phyloP scores from a whole-genome alignment of 2,797 vertebrate genomes.

The Hoplostethus atlanticus region DNA sequence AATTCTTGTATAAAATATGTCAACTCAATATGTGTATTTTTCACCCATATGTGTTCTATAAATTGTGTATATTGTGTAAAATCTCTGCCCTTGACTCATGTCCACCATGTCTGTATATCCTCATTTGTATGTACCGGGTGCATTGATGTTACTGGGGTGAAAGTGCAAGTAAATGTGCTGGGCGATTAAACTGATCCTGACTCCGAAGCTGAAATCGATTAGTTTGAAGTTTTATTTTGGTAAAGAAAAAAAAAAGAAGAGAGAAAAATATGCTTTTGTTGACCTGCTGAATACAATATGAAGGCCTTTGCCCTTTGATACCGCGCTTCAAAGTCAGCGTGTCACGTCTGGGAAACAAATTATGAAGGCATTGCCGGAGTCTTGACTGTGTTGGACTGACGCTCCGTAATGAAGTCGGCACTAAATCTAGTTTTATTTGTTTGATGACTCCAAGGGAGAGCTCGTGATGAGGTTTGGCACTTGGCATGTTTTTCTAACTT shows the following conservation, averaged over 20 bases:
- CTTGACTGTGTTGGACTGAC: constrained; percentile 40
- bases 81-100: too few species aligned
- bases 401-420: constrained; percentile 42
- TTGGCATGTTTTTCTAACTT: constrained; percentile 62
- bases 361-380: constrained; percentile 32
- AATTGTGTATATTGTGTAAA: constrained; percentile 7
- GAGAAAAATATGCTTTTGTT: background rate
- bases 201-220: too few species aligned
- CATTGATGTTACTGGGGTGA: background rate
- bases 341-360: constrained; percentile 44
- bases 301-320: constrained; percentile 18
- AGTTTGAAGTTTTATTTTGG: background rate
- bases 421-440: constrained; percentile 57
- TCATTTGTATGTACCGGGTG: constrained; percentile 7
- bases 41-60: background rate
- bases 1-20: background rate
- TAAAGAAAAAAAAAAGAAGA: constrained; percentile 6
- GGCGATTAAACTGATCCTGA: too few species aligned
- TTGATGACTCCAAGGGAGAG: constrained; percentile 33
- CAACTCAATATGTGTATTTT: constrained; percentile 1
- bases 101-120: background rate
- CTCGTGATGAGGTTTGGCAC: constrained; percentile 51
- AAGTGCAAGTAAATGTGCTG: background rate
- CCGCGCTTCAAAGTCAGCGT: constrained; percentile 39
- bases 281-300: background rate